A percentile compares a stretch with the other conserved stretches of the same genome.
phyloP scores from a whole-genome alignment of 2,113 vertebrate genomes.

The Neoarius graeffei region DNA sequence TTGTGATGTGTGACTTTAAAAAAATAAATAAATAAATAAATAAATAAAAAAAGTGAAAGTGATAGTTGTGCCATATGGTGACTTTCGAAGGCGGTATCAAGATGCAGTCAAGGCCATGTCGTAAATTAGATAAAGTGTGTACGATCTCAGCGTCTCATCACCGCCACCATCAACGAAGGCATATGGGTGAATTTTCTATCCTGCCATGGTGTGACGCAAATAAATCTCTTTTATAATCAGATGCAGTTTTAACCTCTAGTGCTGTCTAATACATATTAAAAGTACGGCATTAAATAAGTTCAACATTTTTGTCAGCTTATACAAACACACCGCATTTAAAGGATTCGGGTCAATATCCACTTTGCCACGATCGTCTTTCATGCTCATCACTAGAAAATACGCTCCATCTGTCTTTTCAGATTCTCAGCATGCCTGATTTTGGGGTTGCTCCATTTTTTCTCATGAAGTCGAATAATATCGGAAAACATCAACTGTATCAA shows the following conservation, averaged over 20 bases:
- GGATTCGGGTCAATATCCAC: background rate
- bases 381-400: background rate
- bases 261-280: background rate
- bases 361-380: background rate
- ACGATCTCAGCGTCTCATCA: constrained; percentile 11
- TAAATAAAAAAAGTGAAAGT: background rate
- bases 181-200: constrained; percentile 13
- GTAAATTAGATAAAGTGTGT: constrained; percentile 30
- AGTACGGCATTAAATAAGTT: background rate
- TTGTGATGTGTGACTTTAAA: background rate
- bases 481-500: background rate
- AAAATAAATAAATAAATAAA: no score
- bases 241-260: constrained; percentile 21
- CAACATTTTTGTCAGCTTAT: background rate
- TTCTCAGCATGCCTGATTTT: background rate
- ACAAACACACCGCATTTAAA: background rate
- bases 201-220: background rate
- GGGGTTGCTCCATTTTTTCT: background rate
- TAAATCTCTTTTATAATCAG: constrained; percentile 32
- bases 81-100: background rate
- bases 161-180: background rate
- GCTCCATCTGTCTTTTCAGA: constrained; percentile 6
- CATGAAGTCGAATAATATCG: background rate
- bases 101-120: background rate
- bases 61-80: constrained; percentile 12